Percentiles rank a stretch among this genome's conserved stretches.
These are phyloP conservation scores for Lutjanus campechanus DNA, from an alignment of 2,797 vertebrate genomes.

Conservation along the genomic window DNA sequence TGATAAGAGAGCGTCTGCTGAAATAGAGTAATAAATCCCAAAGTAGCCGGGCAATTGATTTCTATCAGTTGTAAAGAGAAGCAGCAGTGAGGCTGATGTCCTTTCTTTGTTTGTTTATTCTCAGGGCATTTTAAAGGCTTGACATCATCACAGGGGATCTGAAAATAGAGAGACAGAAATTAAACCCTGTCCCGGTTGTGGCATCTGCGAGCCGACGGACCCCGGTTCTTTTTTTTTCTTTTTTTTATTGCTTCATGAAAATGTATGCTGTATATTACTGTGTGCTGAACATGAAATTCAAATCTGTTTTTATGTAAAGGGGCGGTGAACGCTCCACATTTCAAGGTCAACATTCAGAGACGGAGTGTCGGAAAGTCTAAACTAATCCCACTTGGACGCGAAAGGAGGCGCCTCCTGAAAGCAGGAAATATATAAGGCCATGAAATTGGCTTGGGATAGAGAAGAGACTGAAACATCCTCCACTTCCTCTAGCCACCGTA, in stretches of 20 bases:
- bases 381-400: conserved; percentile 30
- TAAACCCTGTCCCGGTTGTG: background rate
- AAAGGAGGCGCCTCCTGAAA: conserved; percentile 15
- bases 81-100: conserved; percentile 5
- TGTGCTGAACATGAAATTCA: conserved; percentile 38
- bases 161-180: conserved; percentile 20
- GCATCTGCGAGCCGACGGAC: conserved; percentile 8
- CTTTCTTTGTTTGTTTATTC: conserved; percentile 48
- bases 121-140: conserved; percentile 62
- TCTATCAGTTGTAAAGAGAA: conserved; percentile 27
- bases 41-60: conserved; percentile 24
- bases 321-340: conserved; percentile 19
- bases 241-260: conserved; percentile 37
- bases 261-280: conserved; percentile 26
- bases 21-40: conserved; percentile 33
- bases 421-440: conserved; percentile 26
- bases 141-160: conserved; percentile 3
- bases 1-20: conserved; percentile 18
- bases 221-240: background rate
- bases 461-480: conserved; percentile 37
- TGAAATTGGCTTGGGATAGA: conserved; percentile 34
- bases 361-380: conserved; percentile 2
- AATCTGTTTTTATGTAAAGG: conserved; percentile 27
- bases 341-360: conserved; percentile 40
- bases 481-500: conserved; percentile 17